Evolutionary conservation across 2,113 vertebrate species (phyloP).

Genomic region (Spermophilus dauricus): DNA sequence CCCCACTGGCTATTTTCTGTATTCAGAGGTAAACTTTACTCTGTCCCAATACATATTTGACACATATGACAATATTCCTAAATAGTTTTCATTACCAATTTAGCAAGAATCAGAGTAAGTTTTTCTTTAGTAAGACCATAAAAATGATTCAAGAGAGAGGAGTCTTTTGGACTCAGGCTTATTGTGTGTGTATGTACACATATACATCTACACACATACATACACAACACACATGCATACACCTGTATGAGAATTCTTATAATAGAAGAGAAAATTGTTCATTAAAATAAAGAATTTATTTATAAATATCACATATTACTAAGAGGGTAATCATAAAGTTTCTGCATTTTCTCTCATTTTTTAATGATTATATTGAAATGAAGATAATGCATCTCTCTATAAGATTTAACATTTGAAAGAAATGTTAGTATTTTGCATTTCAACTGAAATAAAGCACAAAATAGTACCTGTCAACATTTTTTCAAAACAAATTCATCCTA

Average conservation of each 20-base stretch:
- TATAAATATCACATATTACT: background rate
- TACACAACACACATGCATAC: background rate
- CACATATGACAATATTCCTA: background rate
- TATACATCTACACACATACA: no score
- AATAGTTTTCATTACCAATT: background rate
- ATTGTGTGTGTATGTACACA: background rate
- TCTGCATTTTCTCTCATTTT: background rate
- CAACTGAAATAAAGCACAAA: constrained; percentile 12
- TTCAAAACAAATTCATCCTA: constrained; percentile 42
- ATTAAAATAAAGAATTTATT: constrained; percentile 48
- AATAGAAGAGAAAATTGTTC: constrained; percentile 39
- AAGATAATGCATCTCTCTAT: constrained; percentile 37
- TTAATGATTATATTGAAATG: constrained; percentile 42
- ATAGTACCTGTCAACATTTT: background rate
- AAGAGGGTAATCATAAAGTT: background rate
- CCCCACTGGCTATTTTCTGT: background rate
- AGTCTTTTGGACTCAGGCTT: background rate
- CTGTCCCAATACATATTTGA: background rate
- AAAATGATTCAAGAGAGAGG: background rate
- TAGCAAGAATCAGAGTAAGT: background rate
- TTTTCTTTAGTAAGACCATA: background rate
- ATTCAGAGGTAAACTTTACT: background rate
- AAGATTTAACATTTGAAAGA: constrained; percentile 3
- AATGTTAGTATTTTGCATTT: background rate
- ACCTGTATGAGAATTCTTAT: background rate